Evolutionary conservation across 2,797 vertebrate species (phyloP).

Genomic region (Echeneis naucrates): DNA sequence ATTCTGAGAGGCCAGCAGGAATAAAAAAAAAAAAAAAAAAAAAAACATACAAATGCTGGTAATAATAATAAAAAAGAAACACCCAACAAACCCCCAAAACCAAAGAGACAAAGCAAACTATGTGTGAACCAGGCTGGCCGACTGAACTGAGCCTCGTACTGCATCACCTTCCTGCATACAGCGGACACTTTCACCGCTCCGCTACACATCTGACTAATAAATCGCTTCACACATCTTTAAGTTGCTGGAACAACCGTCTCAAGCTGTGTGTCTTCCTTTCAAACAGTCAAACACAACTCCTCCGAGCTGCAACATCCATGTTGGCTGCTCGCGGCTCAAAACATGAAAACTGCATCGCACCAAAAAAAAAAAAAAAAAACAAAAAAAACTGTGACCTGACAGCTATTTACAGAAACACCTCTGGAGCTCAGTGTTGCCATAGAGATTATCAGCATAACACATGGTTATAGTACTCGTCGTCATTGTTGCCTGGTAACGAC

Average conservation of each 20-base stretch:
- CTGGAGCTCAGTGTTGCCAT: slow-evolving; percentile 49
- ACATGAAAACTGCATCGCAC: background rate
- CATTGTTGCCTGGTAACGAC: slow-evolving; percentile 63
- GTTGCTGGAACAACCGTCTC: background rate
- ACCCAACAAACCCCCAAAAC: background rate
- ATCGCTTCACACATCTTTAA: slow-evolving; percentile 10
- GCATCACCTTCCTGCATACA: slow-evolving; percentile 1
- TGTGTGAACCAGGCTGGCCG: background rate
- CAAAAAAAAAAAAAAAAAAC: no score
- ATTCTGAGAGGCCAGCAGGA: background rate
- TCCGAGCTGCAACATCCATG: slow-evolving; percentile 42
- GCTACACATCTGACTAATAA: background rate
- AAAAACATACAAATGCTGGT: no score
- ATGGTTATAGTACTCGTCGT: slow-evolving; percentile 30
- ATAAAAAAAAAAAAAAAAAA: background rate
- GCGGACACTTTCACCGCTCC: background rate
- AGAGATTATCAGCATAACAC: slow-evolving; percentile 46
- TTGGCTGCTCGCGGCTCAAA: slow-evolving; percentile 33
- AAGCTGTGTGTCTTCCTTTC: background rate
- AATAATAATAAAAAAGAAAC: background rate
- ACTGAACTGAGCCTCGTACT: background rate
- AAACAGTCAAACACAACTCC: slow-evolving; percentile 27
- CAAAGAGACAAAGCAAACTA: background rate
- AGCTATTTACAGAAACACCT: slow-evolving; percentile 43
- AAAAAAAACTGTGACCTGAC: slow-evolving; percentile 10